Evolutionary conservation across 2,888 invertebrate genomes (phyloP).

Genomic region (Xanthorhoe spadicearia): DNA sequence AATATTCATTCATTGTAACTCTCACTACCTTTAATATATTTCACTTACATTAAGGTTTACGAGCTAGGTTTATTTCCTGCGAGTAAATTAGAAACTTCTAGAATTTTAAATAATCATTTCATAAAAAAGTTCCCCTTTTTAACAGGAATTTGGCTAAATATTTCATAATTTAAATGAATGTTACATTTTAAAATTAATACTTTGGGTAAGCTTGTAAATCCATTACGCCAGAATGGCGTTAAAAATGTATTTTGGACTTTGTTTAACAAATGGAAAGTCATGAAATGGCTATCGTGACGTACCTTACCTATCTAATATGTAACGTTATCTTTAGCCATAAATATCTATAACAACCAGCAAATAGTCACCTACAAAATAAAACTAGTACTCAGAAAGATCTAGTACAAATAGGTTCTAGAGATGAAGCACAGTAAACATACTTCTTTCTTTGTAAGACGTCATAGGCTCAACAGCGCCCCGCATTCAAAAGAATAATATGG

Average conservation of each 20-base stretch:
- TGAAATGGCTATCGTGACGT: too few species aligned
- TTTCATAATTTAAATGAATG: too few species aligned
- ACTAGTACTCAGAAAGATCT: constrained; percentile 2
- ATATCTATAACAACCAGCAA: background rate
- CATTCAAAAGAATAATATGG: constrained; percentile 48
- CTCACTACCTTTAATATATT: background rate
- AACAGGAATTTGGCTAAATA: too few species aligned
- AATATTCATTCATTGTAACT: background rate
- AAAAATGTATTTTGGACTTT: too few species aligned
- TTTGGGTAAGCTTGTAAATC: background rate
- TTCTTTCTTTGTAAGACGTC: constrained; percentile 16
- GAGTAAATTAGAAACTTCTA: too few species aligned
- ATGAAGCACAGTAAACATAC: constrained; percentile 19
- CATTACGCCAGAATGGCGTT: background rate
- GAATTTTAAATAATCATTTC: too few species aligned
- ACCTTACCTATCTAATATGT: too few species aligned
- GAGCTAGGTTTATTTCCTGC: too few species aligned
- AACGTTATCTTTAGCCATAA: too few species aligned
- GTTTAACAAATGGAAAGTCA: too few species aligned
- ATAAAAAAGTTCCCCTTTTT: too few species aligned
- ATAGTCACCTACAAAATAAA: background rate
- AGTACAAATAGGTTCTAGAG: constrained; percentile 7
- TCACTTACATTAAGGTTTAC: background rate
- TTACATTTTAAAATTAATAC: too few species aligned
- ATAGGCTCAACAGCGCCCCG: constrained; percentile 24